Evolutionary conservation across 2,797 vertebrate species (phyloP).

Genomic region (Myiotriccus ornatus): DNA sequence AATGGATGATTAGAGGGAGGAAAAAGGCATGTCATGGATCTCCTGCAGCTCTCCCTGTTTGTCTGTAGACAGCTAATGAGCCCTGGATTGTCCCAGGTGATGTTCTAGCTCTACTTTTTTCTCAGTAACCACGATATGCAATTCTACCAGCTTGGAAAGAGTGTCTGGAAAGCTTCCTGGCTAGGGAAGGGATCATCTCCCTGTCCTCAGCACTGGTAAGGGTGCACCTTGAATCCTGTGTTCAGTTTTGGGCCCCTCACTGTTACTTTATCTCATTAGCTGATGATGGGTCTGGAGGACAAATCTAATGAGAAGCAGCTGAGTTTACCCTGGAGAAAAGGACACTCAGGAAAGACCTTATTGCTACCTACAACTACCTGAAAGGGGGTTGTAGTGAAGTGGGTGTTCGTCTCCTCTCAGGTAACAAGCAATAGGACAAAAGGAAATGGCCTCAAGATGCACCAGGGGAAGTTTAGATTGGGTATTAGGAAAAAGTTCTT

Average conservation of each 20-base stretch:
- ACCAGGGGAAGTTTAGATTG: neutral
- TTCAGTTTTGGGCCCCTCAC: neutral
- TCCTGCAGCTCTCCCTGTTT: neutral
- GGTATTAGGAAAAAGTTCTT: neutral
- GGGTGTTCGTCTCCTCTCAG: neutral
- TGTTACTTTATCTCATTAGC: neutral
- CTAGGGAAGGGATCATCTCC: neutral
- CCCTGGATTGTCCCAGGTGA: neutral
- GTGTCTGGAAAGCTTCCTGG: neutral
- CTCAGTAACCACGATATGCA: neutral
- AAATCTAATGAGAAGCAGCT: neutral
- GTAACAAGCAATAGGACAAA: neutral
- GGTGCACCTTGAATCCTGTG: fast-evolving
- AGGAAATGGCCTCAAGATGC: neutral
- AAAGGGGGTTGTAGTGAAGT: neutral
- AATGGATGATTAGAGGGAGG: neutral
- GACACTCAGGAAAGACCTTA: neutral
- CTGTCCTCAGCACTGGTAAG: neutral
- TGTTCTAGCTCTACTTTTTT: neutral
- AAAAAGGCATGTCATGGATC: fast-evolving
- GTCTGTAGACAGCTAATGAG: neutral
- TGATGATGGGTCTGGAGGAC: neutral
- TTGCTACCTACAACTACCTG: neutral
- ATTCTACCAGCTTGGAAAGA: neutral
- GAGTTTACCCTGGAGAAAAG: neutral